phyloP scores from a whole-genome alignment of 2,888 invertebrate species.

The Cephus nigrinus region DNA sequence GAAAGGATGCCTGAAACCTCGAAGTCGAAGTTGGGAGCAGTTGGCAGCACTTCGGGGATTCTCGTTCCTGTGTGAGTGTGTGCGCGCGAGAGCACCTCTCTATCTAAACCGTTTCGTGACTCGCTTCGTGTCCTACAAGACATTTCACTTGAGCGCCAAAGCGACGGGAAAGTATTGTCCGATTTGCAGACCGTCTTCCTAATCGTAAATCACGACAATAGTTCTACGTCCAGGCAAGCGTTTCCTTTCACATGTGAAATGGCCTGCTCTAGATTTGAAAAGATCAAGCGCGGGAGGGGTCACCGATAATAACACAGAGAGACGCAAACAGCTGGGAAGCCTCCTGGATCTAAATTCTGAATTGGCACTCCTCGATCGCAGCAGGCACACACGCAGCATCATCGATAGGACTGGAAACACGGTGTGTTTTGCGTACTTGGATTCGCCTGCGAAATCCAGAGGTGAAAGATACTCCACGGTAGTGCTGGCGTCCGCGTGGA shows the following conservation, averaged over 20 bases:
- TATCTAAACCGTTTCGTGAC: slow-evolving; percentile 42
- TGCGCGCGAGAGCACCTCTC: slow-evolving; percentile 20
- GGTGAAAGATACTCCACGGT: neutral
- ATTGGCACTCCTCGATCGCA: neutral
- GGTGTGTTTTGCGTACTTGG: neutral
- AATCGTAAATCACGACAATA: slow-evolving; percentile 47
- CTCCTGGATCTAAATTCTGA: neutral
- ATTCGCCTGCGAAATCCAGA: neutral
- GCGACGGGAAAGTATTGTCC: slow-evolving; percentile 46
- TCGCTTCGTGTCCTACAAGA: slow-evolving; percentile 40
- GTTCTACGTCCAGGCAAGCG: slow-evolving; percentile 45
- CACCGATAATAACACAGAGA: slow-evolving; percentile 42
- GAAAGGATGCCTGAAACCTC: neutral
- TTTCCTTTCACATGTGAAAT: slow-evolving; percentile 60
- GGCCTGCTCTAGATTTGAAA: slow-evolving; percentile 57
- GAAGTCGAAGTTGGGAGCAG: neutral
- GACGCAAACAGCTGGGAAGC: neutral
- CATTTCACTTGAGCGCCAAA: slow-evolving; percentile 40
- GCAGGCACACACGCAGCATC: too few relatives aligned
- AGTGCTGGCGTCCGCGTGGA: neutral
- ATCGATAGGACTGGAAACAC: neutral
- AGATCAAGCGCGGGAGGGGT: slow-evolving; percentile 55
- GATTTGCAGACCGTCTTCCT: slow-evolving; percentile 23
- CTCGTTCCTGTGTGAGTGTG: slow-evolving; percentile 2
- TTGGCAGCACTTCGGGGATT: neutral